These are phyloP conservation scores for Romanogobio albipinnatus DNA, from an alignment of 2,113 vertebrate genomes.

Conservation along the genomic window DNA sequence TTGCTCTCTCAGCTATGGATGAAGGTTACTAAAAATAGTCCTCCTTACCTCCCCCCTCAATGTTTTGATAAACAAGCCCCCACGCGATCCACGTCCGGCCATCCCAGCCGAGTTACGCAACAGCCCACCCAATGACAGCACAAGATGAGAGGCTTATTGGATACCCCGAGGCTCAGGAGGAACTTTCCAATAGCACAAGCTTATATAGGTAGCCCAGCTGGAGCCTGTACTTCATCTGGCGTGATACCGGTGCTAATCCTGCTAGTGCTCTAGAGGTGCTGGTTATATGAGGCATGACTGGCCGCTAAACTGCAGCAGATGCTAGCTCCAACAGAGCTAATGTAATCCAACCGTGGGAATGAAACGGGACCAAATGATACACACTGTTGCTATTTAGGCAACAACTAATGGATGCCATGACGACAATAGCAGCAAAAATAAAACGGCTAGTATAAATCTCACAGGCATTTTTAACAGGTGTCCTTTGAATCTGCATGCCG, in stretches of 20 bases:
- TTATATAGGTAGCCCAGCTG: slow-evolving; percentile 47
- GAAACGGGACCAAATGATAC: slow-evolving; percentile 17
- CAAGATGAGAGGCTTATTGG: slow-evolving; percentile 64
- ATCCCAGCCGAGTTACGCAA: slow-evolving; percentile 64
- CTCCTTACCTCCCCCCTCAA: slow-evolving; percentile 34
- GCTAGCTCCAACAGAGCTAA: slow-evolving; percentile 1
- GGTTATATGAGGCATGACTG: slow-evolving; percentile 6
- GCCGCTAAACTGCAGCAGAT: slow-evolving; percentile 18
- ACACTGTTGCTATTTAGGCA: slow-evolving; percentile 12
- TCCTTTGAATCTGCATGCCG: neutral
- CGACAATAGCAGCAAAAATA: slow-evolving; percentile 24
- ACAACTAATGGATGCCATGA: neutral
- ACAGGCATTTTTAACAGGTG: neutral
- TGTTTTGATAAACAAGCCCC: slow-evolving; percentile 54
- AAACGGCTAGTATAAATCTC: neutral
- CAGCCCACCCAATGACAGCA: slow-evolving; percentile 57
- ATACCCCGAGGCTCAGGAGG: slow-evolving; percentile 62
- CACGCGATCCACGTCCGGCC: slow-evolving; percentile 50
- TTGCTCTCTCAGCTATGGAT: slow-evolving; percentile 54
- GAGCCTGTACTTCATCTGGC: slow-evolving; percentile 36
- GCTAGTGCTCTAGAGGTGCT: neutral
- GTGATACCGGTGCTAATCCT: slow-evolving; percentile 44
- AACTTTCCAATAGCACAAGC: slow-evolving; percentile 51
- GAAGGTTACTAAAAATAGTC: slow-evolving; percentile 71
- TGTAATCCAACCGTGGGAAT: slow-evolving; percentile 8